A percentile compares a stretch with the other conserved stretches of the same genome.
phyloP scores from a whole-genome alignment of 2,888 invertebrate genomes.

The Nomada flava region DNA sequence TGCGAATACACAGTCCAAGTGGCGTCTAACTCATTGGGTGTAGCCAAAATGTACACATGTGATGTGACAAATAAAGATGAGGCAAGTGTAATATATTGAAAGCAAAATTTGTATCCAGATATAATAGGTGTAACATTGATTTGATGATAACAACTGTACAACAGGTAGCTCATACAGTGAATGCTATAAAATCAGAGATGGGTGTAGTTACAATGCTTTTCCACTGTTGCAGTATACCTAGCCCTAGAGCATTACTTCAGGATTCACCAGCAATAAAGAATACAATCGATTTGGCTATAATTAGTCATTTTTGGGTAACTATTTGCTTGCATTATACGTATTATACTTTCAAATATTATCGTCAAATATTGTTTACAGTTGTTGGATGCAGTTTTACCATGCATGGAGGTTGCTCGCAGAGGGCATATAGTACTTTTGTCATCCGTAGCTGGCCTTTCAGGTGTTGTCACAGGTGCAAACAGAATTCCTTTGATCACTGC shows the following conservation, averaged over 20 bases:
- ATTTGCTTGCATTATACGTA: background rate
- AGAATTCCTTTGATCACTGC: constrained; percentile 87
- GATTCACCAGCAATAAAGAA: constrained; percentile 86
- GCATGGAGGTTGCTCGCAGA: constrained; percentile 86
- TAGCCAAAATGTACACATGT: constrained; percentile 85
- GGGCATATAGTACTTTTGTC: constrained; percentile 88
- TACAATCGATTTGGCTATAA: constrained; percentile 86
- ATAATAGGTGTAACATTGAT: constrained; percentile 1
- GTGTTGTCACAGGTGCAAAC: constrained; percentile 84
- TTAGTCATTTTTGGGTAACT: constrained; percentile 88
- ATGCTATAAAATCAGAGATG: constrained; percentile 85
- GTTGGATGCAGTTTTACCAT: constrained; percentile 86
- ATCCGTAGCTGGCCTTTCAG: constrained; percentile 87
- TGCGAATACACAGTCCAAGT: constrained; percentile 85
- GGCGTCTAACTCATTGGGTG: constrained; percentile 85
- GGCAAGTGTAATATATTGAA: constrained; percentile 47
- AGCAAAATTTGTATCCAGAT: background rate
- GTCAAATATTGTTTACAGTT: constrained; percentile 82
- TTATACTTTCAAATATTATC: background rate
- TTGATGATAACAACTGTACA: constrained; percentile 37
- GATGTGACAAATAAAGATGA: constrained; percentile 86
- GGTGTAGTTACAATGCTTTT: constrained; percentile 87
- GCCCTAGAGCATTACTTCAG: constrained; percentile 86
- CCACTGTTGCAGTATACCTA: constrained; percentile 88
- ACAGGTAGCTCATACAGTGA: constrained; percentile 84